Percentiles rank a stretch among this genome's conserved stretches.
Conservation (phyloP, 2,888 invertebrate species). For the Frankliniella intonsa region DNA sequence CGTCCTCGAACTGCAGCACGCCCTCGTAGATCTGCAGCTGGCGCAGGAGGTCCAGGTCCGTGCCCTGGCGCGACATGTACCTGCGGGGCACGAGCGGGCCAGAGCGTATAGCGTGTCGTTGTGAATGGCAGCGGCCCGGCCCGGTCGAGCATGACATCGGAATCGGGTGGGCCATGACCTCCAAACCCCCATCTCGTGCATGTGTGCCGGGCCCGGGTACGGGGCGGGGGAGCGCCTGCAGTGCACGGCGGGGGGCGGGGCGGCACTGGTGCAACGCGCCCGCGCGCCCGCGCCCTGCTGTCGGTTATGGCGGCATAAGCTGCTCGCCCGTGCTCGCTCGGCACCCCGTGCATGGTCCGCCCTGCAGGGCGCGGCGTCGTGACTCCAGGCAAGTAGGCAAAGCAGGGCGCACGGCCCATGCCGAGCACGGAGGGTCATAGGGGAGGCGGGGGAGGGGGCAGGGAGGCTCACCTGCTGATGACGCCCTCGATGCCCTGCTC, state of each 20-base stretch:
- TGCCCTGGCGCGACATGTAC: constrained; percentile 87
- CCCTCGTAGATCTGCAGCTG: constrained; percentile 95
- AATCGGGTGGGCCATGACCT: neutral
- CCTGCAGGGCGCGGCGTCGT: neutral
- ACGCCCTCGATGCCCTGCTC: constrained; percentile 88
- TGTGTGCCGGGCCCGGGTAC: neutral
- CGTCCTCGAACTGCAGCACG: constrained; percentile 79
- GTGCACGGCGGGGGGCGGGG: neutral
- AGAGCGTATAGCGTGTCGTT: neutral
- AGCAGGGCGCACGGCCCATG: neutral
- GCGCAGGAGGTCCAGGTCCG: constrained; percentile 85
- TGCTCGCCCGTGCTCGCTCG: neutral
- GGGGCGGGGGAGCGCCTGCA: neutral
- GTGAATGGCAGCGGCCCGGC: no score
- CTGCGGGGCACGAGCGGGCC: constrained; percentile 38
- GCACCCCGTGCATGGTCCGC: neutral
- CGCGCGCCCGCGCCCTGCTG: neutral
- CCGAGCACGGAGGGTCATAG: neutral
- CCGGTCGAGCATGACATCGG: neutral
- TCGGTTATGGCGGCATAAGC: constrained; percentile 3
- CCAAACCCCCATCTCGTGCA: neutral
- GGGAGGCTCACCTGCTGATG: constrained; percentile 58
- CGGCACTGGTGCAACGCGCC: neutral
- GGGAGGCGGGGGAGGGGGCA: neutral
- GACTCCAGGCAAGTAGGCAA: neutral